A percentile compares a stretch with the other conserved stretches of the same genome.
These are phyloP conservation scores for Acrossocheilus fasciatus DNA, from an alignment of 2,797 vertebrate species.

Conservation along the genomic window DNA sequence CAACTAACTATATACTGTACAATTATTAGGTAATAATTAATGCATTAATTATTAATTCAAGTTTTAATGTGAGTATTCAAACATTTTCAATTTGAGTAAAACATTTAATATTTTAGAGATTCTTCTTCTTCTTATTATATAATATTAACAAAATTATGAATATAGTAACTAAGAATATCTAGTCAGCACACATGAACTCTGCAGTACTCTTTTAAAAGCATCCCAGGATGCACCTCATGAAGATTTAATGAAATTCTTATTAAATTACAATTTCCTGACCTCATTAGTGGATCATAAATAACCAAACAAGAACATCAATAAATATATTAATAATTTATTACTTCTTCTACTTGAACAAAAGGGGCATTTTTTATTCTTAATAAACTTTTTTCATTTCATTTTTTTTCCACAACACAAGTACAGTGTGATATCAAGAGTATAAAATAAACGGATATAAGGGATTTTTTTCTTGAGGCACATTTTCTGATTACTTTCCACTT, in stretches of 20 bases:
- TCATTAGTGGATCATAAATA: constrained; percentile 57
- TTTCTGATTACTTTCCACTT: constrained; percentile 4
- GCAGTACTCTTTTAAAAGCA: background rate
- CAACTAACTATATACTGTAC: too few relatives aligned
- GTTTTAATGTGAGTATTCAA: background rate
- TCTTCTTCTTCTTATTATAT: background rate
- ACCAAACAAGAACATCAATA: constrained; percentile 49
- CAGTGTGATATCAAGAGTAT: background rate
- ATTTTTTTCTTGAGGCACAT: constrained; percentile 16
- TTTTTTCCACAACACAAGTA: constrained; percentile 7
- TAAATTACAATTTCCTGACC: background rate
- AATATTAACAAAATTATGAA: background rate
- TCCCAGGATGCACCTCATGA: background rate
- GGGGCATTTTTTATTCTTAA: background rate
- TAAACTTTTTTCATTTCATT: constrained; percentile 18
- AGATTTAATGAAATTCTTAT: constrained; percentile 41
- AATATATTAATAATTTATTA: constrained; percentile 60
- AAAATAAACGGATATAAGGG: constrained; percentile 1
- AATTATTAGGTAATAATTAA: background rate
- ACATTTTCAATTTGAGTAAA: background rate
- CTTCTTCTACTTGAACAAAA: constrained; percentile 47
- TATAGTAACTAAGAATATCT: background rate
- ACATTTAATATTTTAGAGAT: background rate
- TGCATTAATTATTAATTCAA: too few relatives aligned
- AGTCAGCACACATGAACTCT: background rate